Conservation (phyloP, 2,113 vertebrate genomes). For the Uria lomvia region DNA sequence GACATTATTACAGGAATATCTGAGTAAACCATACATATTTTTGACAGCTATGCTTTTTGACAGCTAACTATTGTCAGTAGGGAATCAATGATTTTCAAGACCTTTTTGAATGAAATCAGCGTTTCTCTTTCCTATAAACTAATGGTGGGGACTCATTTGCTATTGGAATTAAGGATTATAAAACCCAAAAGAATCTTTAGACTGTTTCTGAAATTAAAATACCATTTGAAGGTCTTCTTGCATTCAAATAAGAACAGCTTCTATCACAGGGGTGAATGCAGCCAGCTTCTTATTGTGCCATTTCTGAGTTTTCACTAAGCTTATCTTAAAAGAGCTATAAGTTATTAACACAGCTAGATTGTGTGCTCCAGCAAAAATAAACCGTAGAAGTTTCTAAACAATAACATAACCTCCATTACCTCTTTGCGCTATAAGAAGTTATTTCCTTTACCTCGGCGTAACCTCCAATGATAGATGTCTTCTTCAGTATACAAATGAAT, state of each 20-base stretch:
- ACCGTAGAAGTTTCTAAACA: neutral
- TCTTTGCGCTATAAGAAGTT: neutral
- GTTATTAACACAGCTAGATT: neutral
- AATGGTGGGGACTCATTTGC: neutral
- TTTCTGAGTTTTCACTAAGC: neutral
- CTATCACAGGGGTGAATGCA: neutral
- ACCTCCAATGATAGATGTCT: neutral
- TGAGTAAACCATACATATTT: neutral
- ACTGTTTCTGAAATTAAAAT: neutral
- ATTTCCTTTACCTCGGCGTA: neutral
- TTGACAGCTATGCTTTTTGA: neutral
- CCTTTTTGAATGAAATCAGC: neutral
- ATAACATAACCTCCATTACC: neutral
- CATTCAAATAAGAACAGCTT: neutral
- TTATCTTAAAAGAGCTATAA: neutral
- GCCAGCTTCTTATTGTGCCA: neutral
- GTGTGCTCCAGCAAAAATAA: neutral
- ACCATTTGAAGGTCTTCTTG: neutral
- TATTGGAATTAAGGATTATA: neutral
- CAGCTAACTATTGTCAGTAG: neutral
- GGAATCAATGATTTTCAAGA: neutral
- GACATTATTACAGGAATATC: neutral
- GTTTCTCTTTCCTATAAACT: neutral
- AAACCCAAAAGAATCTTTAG: neutral
- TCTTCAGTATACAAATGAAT: neutral